phyloP scores from a whole-genome alignment of 1,140 invertebrate genomes.

The Drosophila aff. region DNA sequence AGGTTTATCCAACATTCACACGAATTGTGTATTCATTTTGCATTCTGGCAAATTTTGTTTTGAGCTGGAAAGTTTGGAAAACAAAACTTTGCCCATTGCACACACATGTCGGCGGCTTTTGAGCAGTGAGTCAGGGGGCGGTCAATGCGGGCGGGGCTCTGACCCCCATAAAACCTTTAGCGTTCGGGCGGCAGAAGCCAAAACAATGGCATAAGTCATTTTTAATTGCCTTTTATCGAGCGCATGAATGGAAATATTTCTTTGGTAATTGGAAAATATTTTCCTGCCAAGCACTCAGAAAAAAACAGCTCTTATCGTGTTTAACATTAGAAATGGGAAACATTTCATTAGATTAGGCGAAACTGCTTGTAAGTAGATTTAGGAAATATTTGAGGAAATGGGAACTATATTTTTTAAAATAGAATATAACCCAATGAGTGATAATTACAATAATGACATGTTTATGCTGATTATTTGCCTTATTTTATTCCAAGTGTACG shows the following conservation, averaged over 20 bases:
- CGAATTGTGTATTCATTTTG: slow-evolving; percentile 35
- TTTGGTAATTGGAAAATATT: slow-evolving; percentile 62
- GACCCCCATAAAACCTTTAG: slow-evolving; percentile 45
- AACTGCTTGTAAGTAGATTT: neutral
- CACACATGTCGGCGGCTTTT: slow-evolving; percentile 25
- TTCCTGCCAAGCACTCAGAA: slow-evolving; percentile 14
- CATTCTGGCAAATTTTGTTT: slow-evolving; percentile 21
- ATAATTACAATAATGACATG: neutral
- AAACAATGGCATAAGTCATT: slow-evolving; percentile 60
- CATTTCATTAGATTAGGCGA: neutral
- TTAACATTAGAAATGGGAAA: neutral
- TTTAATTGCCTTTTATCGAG: slow-evolving; percentile 69
- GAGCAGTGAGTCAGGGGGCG: neutral
- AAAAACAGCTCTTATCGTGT: neutral
- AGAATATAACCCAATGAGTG: too few species aligned
- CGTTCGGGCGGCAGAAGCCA: slow-evolving; percentile 29
- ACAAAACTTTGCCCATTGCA: slow-evolving; percentile 44
- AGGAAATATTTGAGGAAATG: neutral
- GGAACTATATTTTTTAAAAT: neutral
- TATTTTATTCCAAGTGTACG: neutral
- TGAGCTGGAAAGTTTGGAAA: slow-evolving; percentile 13
- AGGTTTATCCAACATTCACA: neutral
- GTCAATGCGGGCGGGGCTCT: slow-evolving; percentile 8
- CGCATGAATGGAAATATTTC: slow-evolving; percentile 51
- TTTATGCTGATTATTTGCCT: neutral